Conservation (phyloP, 2,113 vertebrate genomes). For the Spilogale gracilis region DNA sequence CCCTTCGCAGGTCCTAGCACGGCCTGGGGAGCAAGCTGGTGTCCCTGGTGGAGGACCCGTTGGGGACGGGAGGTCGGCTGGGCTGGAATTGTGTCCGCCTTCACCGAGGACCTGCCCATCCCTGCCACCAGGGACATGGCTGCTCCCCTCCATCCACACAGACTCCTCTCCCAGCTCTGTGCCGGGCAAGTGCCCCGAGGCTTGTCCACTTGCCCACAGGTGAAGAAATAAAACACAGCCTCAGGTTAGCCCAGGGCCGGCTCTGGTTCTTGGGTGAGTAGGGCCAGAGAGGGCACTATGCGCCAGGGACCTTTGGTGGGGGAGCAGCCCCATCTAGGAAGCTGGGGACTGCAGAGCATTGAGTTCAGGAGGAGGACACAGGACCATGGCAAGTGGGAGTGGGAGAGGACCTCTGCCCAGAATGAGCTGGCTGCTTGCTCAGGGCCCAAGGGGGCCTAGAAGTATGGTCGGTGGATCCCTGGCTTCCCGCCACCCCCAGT, state of each 20-base stretch:
- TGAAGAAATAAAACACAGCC: background rate
- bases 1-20: accelerated
- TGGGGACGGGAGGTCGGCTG: background rate
- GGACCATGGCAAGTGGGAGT: background rate
- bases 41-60: accelerated
- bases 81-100: background rate
- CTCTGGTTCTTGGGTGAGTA: background rate
- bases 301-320: background rate
- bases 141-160: background rate
- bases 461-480: background rate
- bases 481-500: accelerated
- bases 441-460: background rate
- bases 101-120: background rate
- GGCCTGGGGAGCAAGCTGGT: background rate
- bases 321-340: background rate
- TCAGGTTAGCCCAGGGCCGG: background rate
- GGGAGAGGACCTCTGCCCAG: background rate
- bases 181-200: background rate
- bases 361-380: background rate
- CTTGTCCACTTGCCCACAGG: background rate
- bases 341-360: background rate
- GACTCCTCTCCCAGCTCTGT: background rate
- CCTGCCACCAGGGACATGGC: accelerated
- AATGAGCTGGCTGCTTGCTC: background rate
- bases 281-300: background rate